Conservation (phyloP, 1,140 invertebrate species). For the Epicauta chinensis region DNA sequence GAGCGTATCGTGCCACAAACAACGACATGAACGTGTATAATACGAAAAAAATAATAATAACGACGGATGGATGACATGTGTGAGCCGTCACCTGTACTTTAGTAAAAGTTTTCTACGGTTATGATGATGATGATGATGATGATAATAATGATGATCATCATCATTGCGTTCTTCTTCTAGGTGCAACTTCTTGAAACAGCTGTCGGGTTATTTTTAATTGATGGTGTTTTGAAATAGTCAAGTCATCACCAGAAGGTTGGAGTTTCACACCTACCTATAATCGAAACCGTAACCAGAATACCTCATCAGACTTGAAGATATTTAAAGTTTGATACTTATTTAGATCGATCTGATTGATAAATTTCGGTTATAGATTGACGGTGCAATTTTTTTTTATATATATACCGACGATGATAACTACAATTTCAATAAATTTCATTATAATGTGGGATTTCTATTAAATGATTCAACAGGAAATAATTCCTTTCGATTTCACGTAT, state of each 20-base stretch:
- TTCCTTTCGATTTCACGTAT: no score
- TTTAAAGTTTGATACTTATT: conserved; percentile 15
- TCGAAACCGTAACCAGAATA: conserved; percentile 24
- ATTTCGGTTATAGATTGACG: no score
- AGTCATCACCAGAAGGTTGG: conserved; percentile 32
- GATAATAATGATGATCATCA: background rate
- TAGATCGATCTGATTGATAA: conserved; percentile 19
- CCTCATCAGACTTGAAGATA: conserved; percentile 21
- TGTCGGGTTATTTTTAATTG: conserved; percentile 33
- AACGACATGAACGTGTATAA: no score
- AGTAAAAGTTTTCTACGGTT: no score
- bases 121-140: no score
- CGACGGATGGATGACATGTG: conserved; percentile 17
- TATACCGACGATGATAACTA: no score
- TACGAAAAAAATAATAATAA: no score
- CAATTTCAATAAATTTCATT: no score
- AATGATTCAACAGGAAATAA: no score
- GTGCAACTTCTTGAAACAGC: conserved; percentile 9
- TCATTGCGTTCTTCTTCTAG: background rate
- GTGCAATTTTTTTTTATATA: no score
- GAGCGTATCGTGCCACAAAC: conserved; percentile 17
- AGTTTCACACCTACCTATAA: conserved; percentile 33
- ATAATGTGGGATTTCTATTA: no score
- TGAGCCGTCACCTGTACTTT: conserved; percentile 25
- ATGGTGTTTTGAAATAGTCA: conserved; percentile 26